phyloP scores from a whole-genome alignment of 2,888 invertebrate species.

The Pachliopta kotzebuea region DNA sequence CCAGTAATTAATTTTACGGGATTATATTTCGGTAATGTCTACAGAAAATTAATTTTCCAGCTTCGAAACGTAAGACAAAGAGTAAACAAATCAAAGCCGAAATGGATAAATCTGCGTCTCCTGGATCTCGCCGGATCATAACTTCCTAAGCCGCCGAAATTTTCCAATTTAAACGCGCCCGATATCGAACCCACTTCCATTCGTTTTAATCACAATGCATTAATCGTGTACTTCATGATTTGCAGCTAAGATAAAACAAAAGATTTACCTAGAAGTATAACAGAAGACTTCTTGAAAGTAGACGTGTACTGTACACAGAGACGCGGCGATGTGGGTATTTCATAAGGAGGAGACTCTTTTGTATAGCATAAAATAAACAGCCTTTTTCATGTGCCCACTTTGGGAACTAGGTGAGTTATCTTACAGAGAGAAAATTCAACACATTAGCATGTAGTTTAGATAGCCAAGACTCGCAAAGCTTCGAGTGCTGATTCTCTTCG shows the following conservation, averaged over 20 bases:
- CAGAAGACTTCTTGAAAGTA: background rate
- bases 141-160: constrained; percentile 61
- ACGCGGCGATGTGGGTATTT: no score
- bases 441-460: no score
- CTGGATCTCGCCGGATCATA: constrained; percentile 52
- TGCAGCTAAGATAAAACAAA: constrained; percentile 15
- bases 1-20: constrained; percentile 3
- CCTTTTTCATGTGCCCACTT: no score
- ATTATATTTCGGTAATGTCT: constrained; percentile 1
- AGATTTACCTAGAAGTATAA: constrained; percentile 16
- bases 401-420: no score
- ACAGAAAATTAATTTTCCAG: constrained; percentile 20
- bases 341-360: no score
- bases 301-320: background rate
- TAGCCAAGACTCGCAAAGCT: no score
- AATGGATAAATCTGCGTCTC: constrained; percentile 61
- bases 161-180: constrained; percentile 48
- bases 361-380: no score
- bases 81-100: constrained; percentile 59
- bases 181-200: constrained; percentile 41
- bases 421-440: no score
- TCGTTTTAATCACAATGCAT: constrained; percentile 38
- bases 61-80: constrained; percentile 22
- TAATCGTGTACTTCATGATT: constrained; percentile 28
- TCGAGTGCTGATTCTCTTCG: no score